phyloP scores from a whole-genome alignment of 2,113 vertebrate species.

The Tricholaema leucomelas region DNA sequence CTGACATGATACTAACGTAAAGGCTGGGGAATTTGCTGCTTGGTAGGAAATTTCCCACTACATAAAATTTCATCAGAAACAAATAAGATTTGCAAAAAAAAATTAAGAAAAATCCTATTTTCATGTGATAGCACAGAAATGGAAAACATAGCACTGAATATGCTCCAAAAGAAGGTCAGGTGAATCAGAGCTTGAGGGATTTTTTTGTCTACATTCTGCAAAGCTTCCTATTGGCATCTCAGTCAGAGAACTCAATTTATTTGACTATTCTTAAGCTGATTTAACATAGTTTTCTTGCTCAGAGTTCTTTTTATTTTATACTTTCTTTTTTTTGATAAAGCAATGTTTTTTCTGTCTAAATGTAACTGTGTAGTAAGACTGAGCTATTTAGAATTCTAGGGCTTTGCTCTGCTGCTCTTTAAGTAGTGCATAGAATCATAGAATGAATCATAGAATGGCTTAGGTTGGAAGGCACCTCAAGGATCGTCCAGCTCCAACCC shows the following conservation, averaged over 20 bases:
- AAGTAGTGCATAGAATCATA: neutral
- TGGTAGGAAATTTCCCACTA: neutral
- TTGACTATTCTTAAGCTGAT: neutral
- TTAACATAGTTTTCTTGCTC: neutral
- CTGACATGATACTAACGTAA: neutral
- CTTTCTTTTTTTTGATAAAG: neutral
- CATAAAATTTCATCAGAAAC: neutral
- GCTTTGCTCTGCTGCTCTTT: neutral
- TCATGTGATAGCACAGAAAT: neutral
- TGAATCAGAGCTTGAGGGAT: neutral
- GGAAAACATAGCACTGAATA: neutral
- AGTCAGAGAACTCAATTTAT: neutral
- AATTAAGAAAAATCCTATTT: neutral
- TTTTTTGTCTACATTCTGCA: neutral
- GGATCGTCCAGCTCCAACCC: no score
- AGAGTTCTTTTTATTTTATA: neutral
- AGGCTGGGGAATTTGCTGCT: neutral
- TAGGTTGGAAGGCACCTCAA: no score
- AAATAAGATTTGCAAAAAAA: neutral
- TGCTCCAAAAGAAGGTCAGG: neutral
- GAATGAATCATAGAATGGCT: no score
- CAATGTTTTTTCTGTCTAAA: neutral
- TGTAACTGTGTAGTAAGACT: neutral
- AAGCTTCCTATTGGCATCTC: neutral
- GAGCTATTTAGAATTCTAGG: neutral